phyloP scores from a whole-genome alignment of 2,113 vertebrate genomes.

The Alligator mississippiensis region DNA sequence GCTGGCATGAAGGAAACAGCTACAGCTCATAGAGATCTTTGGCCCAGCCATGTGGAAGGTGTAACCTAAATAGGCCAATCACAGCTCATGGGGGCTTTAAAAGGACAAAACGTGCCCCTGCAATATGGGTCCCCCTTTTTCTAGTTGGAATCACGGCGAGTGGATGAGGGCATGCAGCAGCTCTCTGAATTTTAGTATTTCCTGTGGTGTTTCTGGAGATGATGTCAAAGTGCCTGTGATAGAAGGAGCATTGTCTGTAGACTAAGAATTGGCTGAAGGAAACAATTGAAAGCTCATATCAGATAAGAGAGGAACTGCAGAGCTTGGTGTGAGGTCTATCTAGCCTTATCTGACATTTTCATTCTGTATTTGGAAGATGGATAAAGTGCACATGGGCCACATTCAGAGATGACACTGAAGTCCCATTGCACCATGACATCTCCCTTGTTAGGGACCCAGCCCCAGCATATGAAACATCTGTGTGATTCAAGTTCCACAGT shows the following conservation, averaged over 20 bases:
- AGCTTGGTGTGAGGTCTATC: not conserved
- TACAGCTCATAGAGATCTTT: not conserved
- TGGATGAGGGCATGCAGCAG: not conserved
- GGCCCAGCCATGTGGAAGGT: not conserved
- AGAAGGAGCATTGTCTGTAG: not conserved
- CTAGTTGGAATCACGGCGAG: not conserved
- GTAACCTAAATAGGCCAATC: not conserved
- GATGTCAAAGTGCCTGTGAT: constrained; percentile 21
- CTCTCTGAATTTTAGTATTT: not conserved
- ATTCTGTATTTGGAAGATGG: not conserved
- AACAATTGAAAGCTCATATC: not conserved
- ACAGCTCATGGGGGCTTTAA: not conserved
- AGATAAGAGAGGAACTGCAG: not conserved
- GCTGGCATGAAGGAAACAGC: not conserved
- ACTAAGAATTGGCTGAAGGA: not conserved
- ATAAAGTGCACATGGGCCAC: not conserved
- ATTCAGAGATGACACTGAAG: not conserved
- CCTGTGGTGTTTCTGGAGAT: rapidly evolving
- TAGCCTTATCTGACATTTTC: not conserved
- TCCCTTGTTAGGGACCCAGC: not conserved
- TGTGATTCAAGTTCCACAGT: not conserved
- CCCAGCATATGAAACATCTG: not conserved
- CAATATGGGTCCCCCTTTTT: not conserved
- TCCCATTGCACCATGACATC: not conserved
- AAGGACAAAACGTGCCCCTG: not conserved